Evolutionary conservation across 2,113 vertebrate genomes (phyloP).

Genomic region (Paracanthobrama guichenoti): DNA sequence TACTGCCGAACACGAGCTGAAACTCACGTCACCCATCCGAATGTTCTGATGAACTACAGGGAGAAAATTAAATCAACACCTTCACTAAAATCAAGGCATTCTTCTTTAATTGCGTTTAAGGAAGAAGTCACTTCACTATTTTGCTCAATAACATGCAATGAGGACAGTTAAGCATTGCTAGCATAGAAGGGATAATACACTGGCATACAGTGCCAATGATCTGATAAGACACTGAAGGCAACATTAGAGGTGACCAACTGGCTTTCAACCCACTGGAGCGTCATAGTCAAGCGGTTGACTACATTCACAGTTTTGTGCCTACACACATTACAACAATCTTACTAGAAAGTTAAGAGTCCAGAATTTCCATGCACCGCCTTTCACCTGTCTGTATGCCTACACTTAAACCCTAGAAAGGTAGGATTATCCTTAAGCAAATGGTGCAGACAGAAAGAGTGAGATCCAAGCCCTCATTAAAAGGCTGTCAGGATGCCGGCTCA

Average conservation of each 20-base stretch:
- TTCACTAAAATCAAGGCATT: conserved; percentile 14
- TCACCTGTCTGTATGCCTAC: neutral
- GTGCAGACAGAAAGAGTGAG: neutral
- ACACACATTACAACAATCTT: neutral
- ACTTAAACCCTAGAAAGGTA: neutral
- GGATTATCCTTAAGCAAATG: conserved; percentile 19
- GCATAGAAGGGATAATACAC: conserved; percentile 1
- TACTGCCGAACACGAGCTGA: conserved; percentile 7
- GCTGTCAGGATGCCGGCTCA: conserved; percentile 29
- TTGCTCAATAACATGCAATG: conserved; percentile 17
- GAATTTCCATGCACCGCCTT: neutral
- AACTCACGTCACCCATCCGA: conserved; percentile 9
- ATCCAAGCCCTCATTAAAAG: conserved; percentile 35
- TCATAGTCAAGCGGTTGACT: conserved; percentile 1
- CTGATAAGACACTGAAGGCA: conserved; percentile 18
- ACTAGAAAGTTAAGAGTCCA: neutral
- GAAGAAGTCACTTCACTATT: conserved; percentile 1
- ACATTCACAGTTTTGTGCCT: conserved; percentile 22
- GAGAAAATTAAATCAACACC: neutral
- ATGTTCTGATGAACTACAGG: conserved; percentile 5
- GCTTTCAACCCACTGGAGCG: neutral
- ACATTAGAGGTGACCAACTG: conserved; percentile 8
- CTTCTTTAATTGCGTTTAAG: neutral
- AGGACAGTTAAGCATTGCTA: conserved; percentile 2
- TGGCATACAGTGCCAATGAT: neutral